Percentiles rank a stretch among this genome's conserved stretches.
Evolutionary conservation across 30 jellyfish, hydroid and myxozoan genomes (phyloP).

Genomic region (Sanderia malayensis): DNA sequence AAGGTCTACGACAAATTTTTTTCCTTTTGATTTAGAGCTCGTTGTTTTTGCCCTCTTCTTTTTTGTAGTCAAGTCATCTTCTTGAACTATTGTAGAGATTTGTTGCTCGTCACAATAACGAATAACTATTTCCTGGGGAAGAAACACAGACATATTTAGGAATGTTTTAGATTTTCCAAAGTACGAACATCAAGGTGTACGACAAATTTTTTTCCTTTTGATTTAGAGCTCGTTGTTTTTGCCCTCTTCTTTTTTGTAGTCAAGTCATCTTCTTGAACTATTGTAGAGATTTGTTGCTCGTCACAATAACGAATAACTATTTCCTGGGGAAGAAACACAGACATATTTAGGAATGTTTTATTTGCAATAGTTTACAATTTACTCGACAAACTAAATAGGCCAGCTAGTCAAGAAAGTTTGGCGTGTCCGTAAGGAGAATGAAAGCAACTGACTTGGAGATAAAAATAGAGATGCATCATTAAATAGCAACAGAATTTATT

Average conservation of each 20-base stretch:
- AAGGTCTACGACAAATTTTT: constrained; percentile 16
- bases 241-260: not conserved
- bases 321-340: constrained; percentile 14
- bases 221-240: constrained; percentile 18
- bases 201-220: constrained; percentile 16
- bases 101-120: constrained; percentile 20
- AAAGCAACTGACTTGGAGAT: too few relatives aligned
- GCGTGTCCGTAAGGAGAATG: too few relatives aligned
- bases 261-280: constrained; percentile 3
- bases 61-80: not conserved
- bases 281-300: constrained; percentile 6
- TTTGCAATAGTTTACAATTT: too few relatives aligned
- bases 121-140: constrained; percentile 24
- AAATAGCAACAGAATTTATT: too few relatives aligned
- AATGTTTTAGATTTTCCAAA: not conserved
- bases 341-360: not conserved
- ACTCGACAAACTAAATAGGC: too few relatives aligned
- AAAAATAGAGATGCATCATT: too few relatives aligned
- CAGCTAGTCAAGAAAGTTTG: too few relatives aligned
- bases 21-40: constrained; percentile 13
- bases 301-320: constrained; percentile 21
- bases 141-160: not conserved
- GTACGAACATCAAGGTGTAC: constrained; percentile 3
- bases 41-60: constrained; percentile 11
- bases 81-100: not conserved